Evolutionary conservation across 2,888 invertebrate genomes (phyloP).

Genomic region (Pantelozetes paolii): DNA sequence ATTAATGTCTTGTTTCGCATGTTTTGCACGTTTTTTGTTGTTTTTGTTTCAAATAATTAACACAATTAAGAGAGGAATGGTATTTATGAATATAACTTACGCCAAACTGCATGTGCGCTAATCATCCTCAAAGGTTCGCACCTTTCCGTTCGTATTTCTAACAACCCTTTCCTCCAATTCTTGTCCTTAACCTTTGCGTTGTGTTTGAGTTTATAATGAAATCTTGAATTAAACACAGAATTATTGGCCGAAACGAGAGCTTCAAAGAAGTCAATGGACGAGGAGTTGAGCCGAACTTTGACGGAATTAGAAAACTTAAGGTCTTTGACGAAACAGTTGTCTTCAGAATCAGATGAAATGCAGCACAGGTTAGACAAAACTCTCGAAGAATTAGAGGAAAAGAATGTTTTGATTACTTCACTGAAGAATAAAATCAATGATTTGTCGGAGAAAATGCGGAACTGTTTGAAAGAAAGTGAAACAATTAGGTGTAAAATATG

Average conservation of each 20-base stretch:
- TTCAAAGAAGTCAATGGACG: constrained; percentile 20
- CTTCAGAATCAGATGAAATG: neutral
- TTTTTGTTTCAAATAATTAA: neutral
- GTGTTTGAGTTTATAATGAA: too few species aligned
- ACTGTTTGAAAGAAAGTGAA: neutral
- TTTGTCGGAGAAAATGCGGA: neutral
- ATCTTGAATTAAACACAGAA: too few species aligned
- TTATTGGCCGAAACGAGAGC: constrained; percentile 31
- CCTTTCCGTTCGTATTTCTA: neutral
- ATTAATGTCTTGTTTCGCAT: neutral
- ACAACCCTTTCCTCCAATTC: neutral
- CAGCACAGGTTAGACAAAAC: constrained; percentile 12
- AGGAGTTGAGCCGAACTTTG: constrained; percentile 13
- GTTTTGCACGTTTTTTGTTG: neutral
- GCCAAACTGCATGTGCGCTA: constrained; percentile 35
- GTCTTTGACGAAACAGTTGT: neutral
- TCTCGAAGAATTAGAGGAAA: constrained; percentile 21
- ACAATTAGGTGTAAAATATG: neutral
- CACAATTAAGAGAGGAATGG: constrained; percentile 9
- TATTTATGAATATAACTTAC: constrained; percentile 28
- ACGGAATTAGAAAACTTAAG: constrained; percentile 12
- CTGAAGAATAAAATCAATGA: constrained; percentile 28
- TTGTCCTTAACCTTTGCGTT: neutral
- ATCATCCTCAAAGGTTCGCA: constrained; percentile 21
- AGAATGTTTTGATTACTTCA: neutral